Evolutionary conservation across 2,797 vertebrate species (phyloP).

Genomic region (Acanthiza pusilla): DNA sequence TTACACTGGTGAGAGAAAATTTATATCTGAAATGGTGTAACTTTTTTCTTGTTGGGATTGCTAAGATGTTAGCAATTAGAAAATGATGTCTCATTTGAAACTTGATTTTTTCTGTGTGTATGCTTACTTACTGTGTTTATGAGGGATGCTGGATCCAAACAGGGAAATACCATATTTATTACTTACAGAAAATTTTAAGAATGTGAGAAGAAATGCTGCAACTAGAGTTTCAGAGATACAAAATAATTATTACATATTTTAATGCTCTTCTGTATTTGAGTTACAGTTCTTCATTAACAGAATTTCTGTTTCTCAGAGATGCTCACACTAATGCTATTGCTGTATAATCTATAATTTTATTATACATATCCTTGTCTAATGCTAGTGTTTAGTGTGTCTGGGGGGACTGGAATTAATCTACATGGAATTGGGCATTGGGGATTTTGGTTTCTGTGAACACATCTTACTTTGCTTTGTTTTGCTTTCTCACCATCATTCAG

Average conservation of each 20-base stretch:
- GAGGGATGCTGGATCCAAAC: not conserved
- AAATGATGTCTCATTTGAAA: not conserved
- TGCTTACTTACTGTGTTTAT: not conserved
- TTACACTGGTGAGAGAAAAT: not conserved
- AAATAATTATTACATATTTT: not conserved
- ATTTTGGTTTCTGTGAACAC: not conserved
- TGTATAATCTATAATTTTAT: not conserved
- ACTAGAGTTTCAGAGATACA: not conserved
- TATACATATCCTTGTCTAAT: not conserved
- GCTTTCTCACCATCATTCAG: not conserved
- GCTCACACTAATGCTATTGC: not conserved
- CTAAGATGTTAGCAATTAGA: not conserved
- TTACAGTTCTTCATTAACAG: not conserved
- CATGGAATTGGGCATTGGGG: not conserved
- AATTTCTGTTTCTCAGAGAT: not conserved
- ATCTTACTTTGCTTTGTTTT: not conserved
- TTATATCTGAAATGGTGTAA: not conserved
- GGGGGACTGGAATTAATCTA: not conserved
- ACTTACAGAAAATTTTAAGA: not conserved
- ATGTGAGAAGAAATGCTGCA: not conserved
- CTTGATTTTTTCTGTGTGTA: not conserved
- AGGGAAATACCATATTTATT: not conserved
- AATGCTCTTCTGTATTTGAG: not conserved
- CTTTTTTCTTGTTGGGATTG: not conserved
- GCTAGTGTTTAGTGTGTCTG: not conserved